Conservation (phyloP, 2,797 vertebrate genomes). For the Gobio occitaniae region DNA sequence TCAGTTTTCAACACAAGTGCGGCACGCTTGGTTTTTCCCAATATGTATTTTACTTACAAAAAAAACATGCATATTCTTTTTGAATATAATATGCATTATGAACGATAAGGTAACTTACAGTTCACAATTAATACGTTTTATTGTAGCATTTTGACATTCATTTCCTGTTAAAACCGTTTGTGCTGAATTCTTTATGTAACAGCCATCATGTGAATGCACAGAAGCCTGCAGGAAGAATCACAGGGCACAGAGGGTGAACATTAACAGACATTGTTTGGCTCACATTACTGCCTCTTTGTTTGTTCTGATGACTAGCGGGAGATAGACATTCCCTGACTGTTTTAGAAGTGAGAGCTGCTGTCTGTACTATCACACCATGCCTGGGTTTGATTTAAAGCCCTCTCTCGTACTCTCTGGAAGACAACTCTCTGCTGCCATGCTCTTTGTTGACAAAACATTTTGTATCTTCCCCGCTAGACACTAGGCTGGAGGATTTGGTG, state of each 20-base stretch:
- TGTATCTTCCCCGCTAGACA: not conserved
- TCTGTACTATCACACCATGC: conserved; percentile 31
- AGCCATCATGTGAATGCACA: not conserved
- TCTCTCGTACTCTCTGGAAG: conserved; percentile 54
- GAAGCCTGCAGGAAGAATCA: conserved; percentile 8
- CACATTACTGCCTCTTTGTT: conserved; percentile 32
- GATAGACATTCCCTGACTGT: conserved; percentile 43
- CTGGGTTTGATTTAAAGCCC: conserved; percentile 33
- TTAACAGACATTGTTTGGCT: conserved; percentile 21
- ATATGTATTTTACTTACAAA: not conserved
- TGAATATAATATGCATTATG: not conserved
- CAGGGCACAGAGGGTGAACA: conserved; percentile 29
- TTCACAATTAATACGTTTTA: not conserved
- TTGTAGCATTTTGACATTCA: not conserved
- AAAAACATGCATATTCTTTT: not conserved
- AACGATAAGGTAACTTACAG: not conserved
- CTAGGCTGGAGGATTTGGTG: conserved; percentile 2
- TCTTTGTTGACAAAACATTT: conserved; percentile 70
- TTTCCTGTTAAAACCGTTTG: not conserved
- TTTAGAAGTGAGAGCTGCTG: conserved; percentile 44
- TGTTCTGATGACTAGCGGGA: conserved; percentile 39
- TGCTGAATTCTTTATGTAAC: conserved; percentile 1
- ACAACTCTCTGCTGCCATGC: conserved; percentile 59
- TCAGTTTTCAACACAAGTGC: too few relatives aligned
- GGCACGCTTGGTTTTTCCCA: too few relatives aligned